phyloP scores from a whole-genome alignment of 2,113 vertebrate species.

The Platycercus adscitus region DNA sequence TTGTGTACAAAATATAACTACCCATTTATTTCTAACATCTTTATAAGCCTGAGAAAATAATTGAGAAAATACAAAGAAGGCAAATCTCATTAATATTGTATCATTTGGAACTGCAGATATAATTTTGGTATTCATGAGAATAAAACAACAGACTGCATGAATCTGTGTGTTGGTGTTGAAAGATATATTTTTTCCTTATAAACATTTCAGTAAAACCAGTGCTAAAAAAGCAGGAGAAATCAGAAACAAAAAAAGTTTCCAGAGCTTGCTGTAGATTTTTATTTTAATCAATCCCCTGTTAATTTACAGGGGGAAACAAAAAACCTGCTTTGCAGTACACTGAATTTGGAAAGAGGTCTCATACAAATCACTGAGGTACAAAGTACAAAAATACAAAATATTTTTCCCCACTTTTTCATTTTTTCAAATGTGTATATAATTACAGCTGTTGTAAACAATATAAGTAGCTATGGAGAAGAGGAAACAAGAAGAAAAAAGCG shows the following conservation, averaged over 20 bases:
- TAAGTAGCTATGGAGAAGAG: not conserved
- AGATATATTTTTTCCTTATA: not conserved
- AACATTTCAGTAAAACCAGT: not conserved
- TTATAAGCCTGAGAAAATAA: not conserved
- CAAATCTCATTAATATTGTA: not conserved
- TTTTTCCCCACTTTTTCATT: not conserved
- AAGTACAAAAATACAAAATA: not conserved
- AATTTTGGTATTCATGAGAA: not conserved
- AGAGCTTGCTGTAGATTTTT: not conserved
- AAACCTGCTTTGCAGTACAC: not conserved
- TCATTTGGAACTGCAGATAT: not conserved
- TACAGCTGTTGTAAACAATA: not conserved
- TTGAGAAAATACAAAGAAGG: not conserved
- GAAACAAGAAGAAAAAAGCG: rapidly evolving
- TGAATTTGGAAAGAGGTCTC: not conserved
- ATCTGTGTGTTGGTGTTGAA: not conserved
- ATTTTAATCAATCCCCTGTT: not conserved
- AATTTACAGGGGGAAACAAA: not conserved
- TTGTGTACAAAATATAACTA: not conserved
- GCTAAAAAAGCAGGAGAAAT: not conserved
- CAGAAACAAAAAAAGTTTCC: not conserved
- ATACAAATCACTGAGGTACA: not conserved
- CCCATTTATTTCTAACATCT: not conserved
- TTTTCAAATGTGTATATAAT: not conserved
- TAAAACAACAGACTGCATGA: not conserved